Evolutionary conservation across 2,113 vertebrate species (phyloP), one percentile per base, ranked within the genome.

Genomic region (Scomber colias): DNA sequence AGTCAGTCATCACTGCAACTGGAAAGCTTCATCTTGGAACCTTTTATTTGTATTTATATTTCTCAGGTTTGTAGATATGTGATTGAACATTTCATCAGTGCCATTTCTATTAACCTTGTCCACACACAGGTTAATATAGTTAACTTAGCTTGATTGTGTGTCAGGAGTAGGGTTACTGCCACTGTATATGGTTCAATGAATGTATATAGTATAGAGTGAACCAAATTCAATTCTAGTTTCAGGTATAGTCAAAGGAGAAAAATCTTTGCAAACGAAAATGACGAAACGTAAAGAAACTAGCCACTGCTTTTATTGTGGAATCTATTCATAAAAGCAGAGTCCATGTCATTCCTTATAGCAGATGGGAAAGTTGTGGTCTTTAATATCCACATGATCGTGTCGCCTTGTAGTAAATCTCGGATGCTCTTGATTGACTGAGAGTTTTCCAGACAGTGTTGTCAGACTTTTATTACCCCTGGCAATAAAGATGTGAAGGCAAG

Each of bases 241-340:
- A 70, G 24, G 40, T 63, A 9, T 21, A 13, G 59, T 57, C 24
- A 40, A 31, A 27, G 11, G 31, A 31, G 35, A 62, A 3, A n/a
- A 64, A 55, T 71, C 8, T 24, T 44, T 35, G 31, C 31, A 35
- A 35, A 40, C 2, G 14, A 45, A 64, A 55, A n/a, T 65, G 60
- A 71, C 65, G 79, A 76, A 63, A 82, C 19, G 31, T 50, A 14
- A 54, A 65, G 64, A 65, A 82, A 76, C 19, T 5, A 46, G 44
- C 5, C 21, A 2, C 55, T 59, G 3, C 16, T 54, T 31, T 81
- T 44, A 21, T 55, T 15, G 14, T 15, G 12, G 8, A 40, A 2
- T 40, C 35, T 40, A 40, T 9, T 40, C 35, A 9, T 40, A 40
- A 9, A 40, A 9, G 35, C 5, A 14, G 5, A 57, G 8, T 11